Evolutionary conservation across 1,140 invertebrate genomes (phyloP).

Genomic region (Anoplolepis gracilipes): DNA sequence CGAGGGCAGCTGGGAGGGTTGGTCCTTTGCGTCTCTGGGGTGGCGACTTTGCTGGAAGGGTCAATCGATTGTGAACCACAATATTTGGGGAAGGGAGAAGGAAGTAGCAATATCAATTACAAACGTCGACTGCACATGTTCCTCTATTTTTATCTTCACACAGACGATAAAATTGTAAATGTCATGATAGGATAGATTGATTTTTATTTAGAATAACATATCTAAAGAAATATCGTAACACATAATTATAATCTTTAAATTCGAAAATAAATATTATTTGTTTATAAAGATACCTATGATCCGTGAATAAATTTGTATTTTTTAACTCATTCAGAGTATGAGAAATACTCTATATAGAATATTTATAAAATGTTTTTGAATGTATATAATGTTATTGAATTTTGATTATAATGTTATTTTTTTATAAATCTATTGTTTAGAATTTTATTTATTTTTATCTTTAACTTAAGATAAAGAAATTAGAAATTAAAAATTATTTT

Average conservation of each 20-base stretch:
- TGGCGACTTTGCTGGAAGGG: constrained; percentile 33
- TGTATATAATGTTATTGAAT: background rate
- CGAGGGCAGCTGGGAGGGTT: constrained; percentile 53
- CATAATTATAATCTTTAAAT: background rate
- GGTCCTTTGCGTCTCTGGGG: constrained; percentile 20
- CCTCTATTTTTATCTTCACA: background rate
- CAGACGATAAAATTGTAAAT: background rate
- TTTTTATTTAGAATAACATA: background rate
- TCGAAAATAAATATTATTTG: background rate
- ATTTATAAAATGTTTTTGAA: background rate
- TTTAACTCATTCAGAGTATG: no score
- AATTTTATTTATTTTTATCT: background rate
- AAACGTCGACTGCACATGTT: background rate
- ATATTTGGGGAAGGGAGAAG: background rate
- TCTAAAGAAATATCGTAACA: background rate
- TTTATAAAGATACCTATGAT: background rate
- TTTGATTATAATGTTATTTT: background rate
- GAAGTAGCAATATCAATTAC: background rate
- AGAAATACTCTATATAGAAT: background rate
- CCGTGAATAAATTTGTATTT: background rate
- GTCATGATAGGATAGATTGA: background rate
- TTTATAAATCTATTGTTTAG: background rate
- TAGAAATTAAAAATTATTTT: no score
- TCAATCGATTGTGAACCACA: constrained; percentile 50
- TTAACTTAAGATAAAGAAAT: background rate